A percentile compares a stretch with the other conserved stretches of the same genome.
Conservation (phyloP, 2,797 vertebrate species). For the Sebastes baramenuke region DNA sequence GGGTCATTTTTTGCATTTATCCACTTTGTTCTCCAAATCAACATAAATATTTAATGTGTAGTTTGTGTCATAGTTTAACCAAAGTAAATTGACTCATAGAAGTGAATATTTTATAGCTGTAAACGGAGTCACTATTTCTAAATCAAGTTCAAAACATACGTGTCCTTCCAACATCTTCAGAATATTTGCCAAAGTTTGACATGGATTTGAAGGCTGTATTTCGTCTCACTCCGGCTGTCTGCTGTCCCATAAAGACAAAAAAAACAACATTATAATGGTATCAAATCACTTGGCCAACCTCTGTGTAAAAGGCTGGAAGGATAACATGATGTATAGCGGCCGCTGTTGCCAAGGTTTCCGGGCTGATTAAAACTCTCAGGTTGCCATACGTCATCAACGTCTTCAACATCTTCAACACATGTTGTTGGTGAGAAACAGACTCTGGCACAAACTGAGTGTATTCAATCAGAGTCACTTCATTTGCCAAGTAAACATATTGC, state of each 20-base stretch:
- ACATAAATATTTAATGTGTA: too few species aligned
- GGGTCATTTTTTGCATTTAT: too few species aligned
- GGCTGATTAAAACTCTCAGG: conserved; percentile 37
- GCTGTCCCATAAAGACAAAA: not conserved
- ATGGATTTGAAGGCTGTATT: not conserved
- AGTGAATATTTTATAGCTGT: too few species aligned
- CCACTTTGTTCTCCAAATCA: too few species aligned
- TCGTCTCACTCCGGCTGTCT: not conserved
- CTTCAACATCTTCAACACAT: too few species aligned
- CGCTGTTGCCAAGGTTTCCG: conserved; percentile 18
- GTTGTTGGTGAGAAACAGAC: conserved; percentile 3
- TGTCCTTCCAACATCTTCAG: not conserved
- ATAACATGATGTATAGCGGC: conserved; percentile 21
- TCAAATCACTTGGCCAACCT: conserved; percentile 48
- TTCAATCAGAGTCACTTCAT: conserved; percentile 4
- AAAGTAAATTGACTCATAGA: too few species aligned
- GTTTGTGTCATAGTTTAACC: too few species aligned
- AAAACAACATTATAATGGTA: conserved; percentile 2
- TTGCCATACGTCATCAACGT: conserved; percentile 18
- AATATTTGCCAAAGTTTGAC: not conserved
- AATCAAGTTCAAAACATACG: not conserved
- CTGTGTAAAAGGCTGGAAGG: conserved; percentile 28
- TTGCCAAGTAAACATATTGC: not conserved
- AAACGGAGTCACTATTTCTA: too few species aligned
- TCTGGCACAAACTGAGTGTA: conserved; percentile 6